Evolutionary conservation across 2,113 vertebrate species (phyloP), one percentile per base, ranked within the genome.

Genomic region (Pteropus alecto): DNA sequence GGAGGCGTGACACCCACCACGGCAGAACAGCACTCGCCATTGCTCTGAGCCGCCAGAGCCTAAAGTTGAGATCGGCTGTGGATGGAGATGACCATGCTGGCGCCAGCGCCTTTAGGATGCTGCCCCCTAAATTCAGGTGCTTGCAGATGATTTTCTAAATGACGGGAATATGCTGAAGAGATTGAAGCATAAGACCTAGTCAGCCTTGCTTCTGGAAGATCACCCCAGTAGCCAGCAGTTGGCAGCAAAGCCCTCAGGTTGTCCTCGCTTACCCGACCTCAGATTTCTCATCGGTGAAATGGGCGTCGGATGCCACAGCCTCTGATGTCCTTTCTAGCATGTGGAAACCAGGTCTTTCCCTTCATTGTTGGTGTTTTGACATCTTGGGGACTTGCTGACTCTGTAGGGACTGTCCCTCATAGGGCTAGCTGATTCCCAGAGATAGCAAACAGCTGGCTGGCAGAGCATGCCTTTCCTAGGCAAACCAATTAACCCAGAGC

Each of bases 1-100:
- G 30, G 48, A 28, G 38, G 5, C 1, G 0, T 4, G 30, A 54
- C 30, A 13, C 19, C n/a, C 13, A 1, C 12, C 4, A 0, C 0
- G 2, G 24, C 7, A 5, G n/a, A 35, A 19, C 26, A 33, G 9
- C 0, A 0, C 30, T 2, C 1, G 26, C 18, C 38, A 3, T 2
- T 6, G 2, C 33, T n/a, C n/a, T 2, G 2, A 7, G 15, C 5
- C 21, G 5, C 82, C 6, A 15, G 28, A 46, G 43, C 7, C 0
- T 10, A 0, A 11, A 3, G 22, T 19, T 7, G 65, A 46, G 65
- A 1, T 1, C 2, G 2, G 0, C 0, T 0, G 26, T 15, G 11
- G 21, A 1, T 0, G n/a, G 51, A 68, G 51, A 3, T 21, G 30
- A 5, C 0, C 0, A 21, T 6, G 10, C 24, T 1, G 24, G 22